Percentiles rank a stretch among this genome's conserved stretches.
Evolutionary conservation across 1,140 invertebrate genomes (phyloP).

Genomic region (Hycleus cichorii): DNA sequence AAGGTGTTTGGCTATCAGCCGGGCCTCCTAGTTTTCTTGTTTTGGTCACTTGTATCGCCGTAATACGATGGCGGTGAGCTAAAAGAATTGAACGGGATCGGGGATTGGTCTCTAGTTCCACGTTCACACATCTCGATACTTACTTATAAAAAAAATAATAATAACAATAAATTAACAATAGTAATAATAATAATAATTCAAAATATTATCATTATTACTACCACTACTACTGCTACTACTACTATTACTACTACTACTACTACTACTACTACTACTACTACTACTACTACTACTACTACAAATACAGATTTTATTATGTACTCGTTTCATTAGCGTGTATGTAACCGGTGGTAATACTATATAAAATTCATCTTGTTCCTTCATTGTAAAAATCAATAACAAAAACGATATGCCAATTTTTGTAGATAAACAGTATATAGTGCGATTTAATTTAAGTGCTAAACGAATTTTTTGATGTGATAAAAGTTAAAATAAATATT

Average conservation of each 20-base stretch:
- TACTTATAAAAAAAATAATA: slow-evolving; percentile 24
- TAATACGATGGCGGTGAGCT: slow-evolving; percentile 32
- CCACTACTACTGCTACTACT: too few species aligned
- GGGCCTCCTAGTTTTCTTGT: slow-evolving; percentile 28
- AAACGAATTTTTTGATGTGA: slow-evolving; percentile 13
- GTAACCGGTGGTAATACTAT: too few species aligned
- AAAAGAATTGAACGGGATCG: slow-evolving; percentile 19
- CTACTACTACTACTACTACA: too few species aligned
- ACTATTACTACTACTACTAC: too few species aligned
- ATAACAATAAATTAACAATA: too few species aligned
- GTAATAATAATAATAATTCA: too few species aligned
- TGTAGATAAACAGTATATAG: slow-evolving; percentile 12
- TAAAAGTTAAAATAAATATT: slow-evolving; percentile 1
- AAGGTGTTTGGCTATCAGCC: slow-evolving; percentile 31
- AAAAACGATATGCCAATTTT: slow-evolving; percentile 6
- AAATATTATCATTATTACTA: too few species aligned
- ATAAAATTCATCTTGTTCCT: too few species aligned
- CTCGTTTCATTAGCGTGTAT: too few species aligned
- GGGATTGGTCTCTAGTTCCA: slow-evolving; percentile 18
- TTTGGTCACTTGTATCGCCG: slow-evolving; percentile 24
- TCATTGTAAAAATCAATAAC: too few species aligned
- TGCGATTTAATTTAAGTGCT: slow-evolving; percentile 13
- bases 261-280: too few species aligned
- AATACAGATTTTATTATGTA: too few species aligned
- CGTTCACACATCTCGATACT: slow-evolving; percentile 26